Evolutionary conservation across 2,888 invertebrate species (phyloP).

Genomic region (Helleia helle): DNA sequence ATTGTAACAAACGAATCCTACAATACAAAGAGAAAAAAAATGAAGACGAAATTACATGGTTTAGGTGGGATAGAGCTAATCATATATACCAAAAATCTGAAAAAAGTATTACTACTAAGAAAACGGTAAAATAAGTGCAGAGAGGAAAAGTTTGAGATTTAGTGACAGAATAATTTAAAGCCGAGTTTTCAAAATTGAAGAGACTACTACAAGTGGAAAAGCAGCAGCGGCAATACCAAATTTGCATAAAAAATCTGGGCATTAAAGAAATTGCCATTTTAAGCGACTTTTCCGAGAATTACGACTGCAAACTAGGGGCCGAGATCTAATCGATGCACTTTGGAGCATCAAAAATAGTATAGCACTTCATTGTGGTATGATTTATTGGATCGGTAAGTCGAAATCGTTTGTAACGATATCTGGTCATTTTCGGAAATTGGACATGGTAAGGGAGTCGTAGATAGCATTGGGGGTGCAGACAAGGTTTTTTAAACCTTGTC

Average conservation of each 20-base stretch:
- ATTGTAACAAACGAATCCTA: too few relatives aligned
- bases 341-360: slow-evolving; percentile 21
- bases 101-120: slow-evolving; percentile 12
- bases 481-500: too few relatives aligned
- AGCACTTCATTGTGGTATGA: slow-evolving; percentile 22
- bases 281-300: slow-evolving; percentile 25
- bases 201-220: slow-evolving; percentile 19
- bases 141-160: slow-evolving; percentile 14
- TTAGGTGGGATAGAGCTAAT: too few relatives aligned
- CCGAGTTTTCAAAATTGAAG: slow-evolving; percentile 17
- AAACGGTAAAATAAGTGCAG: slow-evolving; percentile 14
- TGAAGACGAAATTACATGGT: too few relatives aligned
- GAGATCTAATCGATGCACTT: slow-evolving; percentile 25
- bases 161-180: slow-evolving; percentile 12
- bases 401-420: slow-evolving; percentile 23
- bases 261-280: slow-evolving; percentile 17
- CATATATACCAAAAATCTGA: slow-evolving; percentile 19
- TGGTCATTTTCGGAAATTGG: too few relatives aligned
- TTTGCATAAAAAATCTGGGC: slow-evolving; percentile 14
- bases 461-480: neutral
- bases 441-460: neutral
- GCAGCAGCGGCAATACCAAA: slow-evolving; percentile 20
- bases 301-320: slow-evolving; percentile 17
- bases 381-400: too few relatives aligned
- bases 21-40: too few relatives aligned